Evolutionary conservation across 2,113 vertebrate species (phyloP), one percentile per base, ranked within the genome.

Genomic region (Thalassoma bifasciatum): DNA sequence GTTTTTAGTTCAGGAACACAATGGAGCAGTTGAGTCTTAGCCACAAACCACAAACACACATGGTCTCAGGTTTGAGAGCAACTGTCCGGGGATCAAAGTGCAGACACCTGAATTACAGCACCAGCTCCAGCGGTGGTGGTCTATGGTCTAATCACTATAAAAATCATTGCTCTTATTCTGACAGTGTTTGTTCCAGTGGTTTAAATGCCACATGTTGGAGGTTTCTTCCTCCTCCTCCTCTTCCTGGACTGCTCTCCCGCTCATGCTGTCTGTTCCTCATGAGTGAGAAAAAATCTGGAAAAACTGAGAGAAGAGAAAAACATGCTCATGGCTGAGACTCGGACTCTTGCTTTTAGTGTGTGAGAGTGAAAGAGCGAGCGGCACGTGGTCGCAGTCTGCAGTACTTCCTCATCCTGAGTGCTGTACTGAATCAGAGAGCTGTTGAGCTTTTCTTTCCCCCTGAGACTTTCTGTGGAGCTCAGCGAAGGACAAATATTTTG

Each of bases 381-480:
- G 54, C 69, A 14, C 60, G 40, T 38, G 75, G 72, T 81, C 69
- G 72, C 74, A 75, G 83, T 52, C 74, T 72, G 75, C 70, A 65
- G 47, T 68, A 86, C 87, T 91, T 92, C 91, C 88, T 87, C 82
- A 84, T 84, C 73, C 69, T 83, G 77, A 34, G 78, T 77, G 59
- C 72, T 68, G 78, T 22, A 24, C 64, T 30, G 59, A 83, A 58
- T 57, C 71, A 50, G 66, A 58, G 34, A 34, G 84, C 37, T 10
- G 63, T 70, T 64, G 57, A 47, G 13, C 40, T 52, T 68, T 46
- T 19, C 17, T 76, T 84, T 34, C 3, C 3, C 36, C 46, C 59
- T 69, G 37, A 26, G 10, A 44, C n/a, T 54, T 11, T 62, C 53
- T 67, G 16, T 38, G 34, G 49, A 72, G 38, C 51, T 50, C 52